These are phyloP conservation scores for Fissipunctia ypsillon DNA, from an alignment of 2,888 invertebrate genomes.

Conservation along the genomic window DNA sequence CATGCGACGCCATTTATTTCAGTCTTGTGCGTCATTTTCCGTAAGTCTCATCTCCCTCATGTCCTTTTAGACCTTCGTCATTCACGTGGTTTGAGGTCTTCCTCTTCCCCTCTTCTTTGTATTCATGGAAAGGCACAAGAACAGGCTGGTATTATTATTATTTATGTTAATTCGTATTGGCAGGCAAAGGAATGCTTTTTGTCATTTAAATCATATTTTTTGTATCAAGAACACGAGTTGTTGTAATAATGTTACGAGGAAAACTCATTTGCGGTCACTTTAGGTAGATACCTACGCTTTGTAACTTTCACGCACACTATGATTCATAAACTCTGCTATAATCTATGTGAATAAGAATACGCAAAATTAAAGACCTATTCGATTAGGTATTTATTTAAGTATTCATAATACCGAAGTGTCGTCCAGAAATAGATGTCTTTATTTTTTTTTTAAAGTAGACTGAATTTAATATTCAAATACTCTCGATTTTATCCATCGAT, in stretches of 20 bases:
- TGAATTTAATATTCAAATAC: not conserved
- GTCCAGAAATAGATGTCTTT: too few species aligned
- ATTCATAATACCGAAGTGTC: not conserved
- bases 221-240: not conserved
- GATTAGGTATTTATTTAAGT: not conserved
- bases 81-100: too few species aligned
- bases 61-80: too few species aligned
- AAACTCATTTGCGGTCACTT: not conserved
- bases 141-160: too few species aligned
- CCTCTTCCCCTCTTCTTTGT: too few species aligned
- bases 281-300: not conserved
- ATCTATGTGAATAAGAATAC: not conserved
- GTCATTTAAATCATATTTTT: not conserved
- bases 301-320: conserved; percentile 25
- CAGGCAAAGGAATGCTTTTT: not conserved
- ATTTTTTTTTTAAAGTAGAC: not conserved
- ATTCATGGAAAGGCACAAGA: too few species aligned
- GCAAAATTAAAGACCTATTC: not conserved
- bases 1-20: too few species aligned
- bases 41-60: too few species aligned
- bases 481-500: not conserved
- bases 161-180: not conserved
- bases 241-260: not conserved
- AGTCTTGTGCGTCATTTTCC: too few species aligned
- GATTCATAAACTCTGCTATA: conserved; percentile 7